Percentiles rank a stretch among this genome's conserved stretches.
Evolutionary conservation across 1,140 invertebrate genomes (phyloP).

Genomic region (Akabosia matsudoensis): DNA sequence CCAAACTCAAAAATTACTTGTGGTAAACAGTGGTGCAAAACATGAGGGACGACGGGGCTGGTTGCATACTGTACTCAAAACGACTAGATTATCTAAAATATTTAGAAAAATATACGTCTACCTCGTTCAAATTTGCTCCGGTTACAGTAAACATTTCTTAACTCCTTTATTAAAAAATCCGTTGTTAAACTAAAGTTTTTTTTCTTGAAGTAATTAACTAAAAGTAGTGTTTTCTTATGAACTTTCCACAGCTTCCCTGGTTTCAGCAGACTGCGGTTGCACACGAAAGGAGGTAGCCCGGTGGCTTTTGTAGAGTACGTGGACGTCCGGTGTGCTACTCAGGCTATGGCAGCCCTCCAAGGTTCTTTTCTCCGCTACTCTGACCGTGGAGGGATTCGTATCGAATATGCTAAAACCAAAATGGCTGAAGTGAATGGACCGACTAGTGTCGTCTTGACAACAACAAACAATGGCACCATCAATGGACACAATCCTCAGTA

Average conservation of each 20-base stretch:
- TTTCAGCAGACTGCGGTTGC: slow-evolving; percentile 94
- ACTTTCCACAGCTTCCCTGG: slow-evolving; percentile 76
- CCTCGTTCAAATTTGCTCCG: no score
- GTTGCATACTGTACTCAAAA: no score
- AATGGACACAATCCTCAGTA: slow-evolving; percentile 45
- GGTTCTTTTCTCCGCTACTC: slow-evolving; percentile 91
- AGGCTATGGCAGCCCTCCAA: slow-evolving; percentile 86
- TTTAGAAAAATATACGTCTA: no score
- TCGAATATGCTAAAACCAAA: slow-evolving; percentile 97
- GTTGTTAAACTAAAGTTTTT: no score
- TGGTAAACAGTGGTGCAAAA: no score
- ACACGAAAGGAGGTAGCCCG: slow-evolving; percentile 85
- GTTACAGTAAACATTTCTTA: no score
- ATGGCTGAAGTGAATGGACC: slow-evolving; percentile 70
- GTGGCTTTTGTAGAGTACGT: slow-evolving; percentile 97
- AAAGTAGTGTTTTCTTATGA: no score
- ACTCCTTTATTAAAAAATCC: no score
- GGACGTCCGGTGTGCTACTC: slow-evolving; percentile 81
- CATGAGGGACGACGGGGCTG: no score
- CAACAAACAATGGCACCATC: slow-evolving; percentile 41
- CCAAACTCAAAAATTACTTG: no score
- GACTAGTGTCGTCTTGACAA: slow-evolving; percentile 44
- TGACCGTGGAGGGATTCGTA: slow-evolving; percentile 90
- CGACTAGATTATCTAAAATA: no score
- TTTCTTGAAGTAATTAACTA: no score